Conservation (phyloP, 2,888 invertebrate species). For the Hydriomena furcata region DNA sequence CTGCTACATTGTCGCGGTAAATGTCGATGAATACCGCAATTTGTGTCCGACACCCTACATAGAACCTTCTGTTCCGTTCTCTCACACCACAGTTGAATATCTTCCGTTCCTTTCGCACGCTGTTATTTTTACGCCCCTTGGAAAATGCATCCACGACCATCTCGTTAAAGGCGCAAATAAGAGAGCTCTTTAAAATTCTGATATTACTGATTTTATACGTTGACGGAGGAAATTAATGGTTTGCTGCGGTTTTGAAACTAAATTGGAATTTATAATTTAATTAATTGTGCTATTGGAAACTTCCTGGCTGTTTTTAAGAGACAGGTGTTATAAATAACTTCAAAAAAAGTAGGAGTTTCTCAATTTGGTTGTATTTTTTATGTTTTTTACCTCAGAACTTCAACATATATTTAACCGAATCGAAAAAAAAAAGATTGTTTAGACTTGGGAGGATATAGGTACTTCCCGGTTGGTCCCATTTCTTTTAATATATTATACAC, state of each 20-base stretch:
- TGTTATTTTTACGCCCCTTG: constrained; percentile 46
- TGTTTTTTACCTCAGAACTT: too few species aligned
- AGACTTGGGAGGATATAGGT: too few species aligned
- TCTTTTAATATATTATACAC: too few species aligned
- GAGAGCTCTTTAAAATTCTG: constrained; percentile 34
- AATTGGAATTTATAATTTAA: constrained; percentile 16
- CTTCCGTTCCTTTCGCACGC: constrained; percentile 30
- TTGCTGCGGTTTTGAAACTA: constrained; percentile 20
- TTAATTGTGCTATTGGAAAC: constrained; percentile 7
- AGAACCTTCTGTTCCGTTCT: constrained; percentile 18
- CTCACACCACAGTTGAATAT: not conserved
- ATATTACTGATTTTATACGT: constrained; percentile 31
- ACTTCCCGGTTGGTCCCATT: too few species aligned
- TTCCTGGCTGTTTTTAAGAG: not conserved
- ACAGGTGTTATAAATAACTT: too few species aligned
- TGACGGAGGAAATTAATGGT: constrained; percentile 19
- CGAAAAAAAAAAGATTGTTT: too few species aligned
- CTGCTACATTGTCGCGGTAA: constrained; percentile 36
- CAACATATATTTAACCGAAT: too few species aligned
- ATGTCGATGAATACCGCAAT: constrained; percentile 43
- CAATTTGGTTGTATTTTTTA: too few species aligned
- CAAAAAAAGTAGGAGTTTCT: too few species aligned
- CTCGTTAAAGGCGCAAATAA: constrained; percentile 42
- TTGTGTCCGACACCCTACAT: constrained; percentile 37
- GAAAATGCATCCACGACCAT: constrained; percentile 40